Evolutionary conservation across 1,140 invertebrate genomes (phyloP).

Genomic region (Bombus sibiricus): DNA sequence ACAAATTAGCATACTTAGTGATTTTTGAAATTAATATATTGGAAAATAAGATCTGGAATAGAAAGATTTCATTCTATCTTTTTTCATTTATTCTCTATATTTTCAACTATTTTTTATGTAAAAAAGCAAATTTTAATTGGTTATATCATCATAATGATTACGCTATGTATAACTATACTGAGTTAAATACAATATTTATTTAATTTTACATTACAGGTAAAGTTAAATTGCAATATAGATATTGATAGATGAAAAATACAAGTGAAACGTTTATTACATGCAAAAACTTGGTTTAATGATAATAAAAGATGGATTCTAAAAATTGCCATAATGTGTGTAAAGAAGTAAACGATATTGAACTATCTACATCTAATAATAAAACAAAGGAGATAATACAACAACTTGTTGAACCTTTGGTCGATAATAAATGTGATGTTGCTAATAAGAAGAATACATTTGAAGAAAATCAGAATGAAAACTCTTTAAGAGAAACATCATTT

Average conservation of each 20-base stretch:
- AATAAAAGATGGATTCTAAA: conserved; percentile 20
- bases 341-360: conserved; percentile 12
- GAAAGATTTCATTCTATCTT: not conserved
- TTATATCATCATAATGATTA: not conserved
- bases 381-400: not conserved
- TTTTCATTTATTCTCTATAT: not conserved
- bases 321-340: conserved; percentile 5
- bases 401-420: not conserved
- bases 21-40: not conserved
- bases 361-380: conserved; percentile 3
- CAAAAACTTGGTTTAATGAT: not conserved
- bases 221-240: not conserved
- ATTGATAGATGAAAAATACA: not conserved
- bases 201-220: conserved; percentile 1
- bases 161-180: not conserved
- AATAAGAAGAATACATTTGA: conserved; percentile 13
- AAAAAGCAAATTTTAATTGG: not conserved
- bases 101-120: not conserved
- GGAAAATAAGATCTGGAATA: not conserved
- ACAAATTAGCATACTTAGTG: not conserved
- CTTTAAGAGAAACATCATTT: not conserved
- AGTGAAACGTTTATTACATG: not conserved
- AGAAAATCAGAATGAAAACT: conserved; percentile 15
- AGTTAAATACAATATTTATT: not conserved
- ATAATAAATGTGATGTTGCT: not conserved